phyloP scores from a whole-genome alignment of 2,113 vertebrate species.

The Eptatretus burgeri region DNA sequence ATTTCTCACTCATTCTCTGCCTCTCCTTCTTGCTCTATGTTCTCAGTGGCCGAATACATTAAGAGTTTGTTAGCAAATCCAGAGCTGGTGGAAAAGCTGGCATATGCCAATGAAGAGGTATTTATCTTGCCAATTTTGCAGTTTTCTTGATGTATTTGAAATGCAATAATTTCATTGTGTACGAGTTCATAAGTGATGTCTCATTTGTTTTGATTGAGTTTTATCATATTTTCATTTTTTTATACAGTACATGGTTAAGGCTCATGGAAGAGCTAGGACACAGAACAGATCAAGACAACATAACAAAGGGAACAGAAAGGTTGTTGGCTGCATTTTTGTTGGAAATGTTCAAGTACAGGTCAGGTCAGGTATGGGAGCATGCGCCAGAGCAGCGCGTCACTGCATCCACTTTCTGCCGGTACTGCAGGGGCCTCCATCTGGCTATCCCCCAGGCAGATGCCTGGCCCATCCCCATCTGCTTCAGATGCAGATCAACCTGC shows the following conservation, averaged over 20 bases:
- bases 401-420: no score
- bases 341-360: no score
- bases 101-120: constrained; percentile 28
- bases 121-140: not conserved
- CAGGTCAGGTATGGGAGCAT: no score
- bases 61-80: constrained; percentile 59
- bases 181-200: not conserved
- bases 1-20: not conserved
- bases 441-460: no score
- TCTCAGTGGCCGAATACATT: constrained; percentile 61
- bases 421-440: no score
- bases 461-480: no score
- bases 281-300: not conserved
- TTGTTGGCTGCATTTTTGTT: not conserved
- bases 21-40: not conserved
- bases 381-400: no score
- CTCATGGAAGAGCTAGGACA: no score
- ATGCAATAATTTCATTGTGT: not conserved
- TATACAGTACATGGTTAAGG: no score
- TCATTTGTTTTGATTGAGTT: not conserved
- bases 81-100: constrained; percentile 68
- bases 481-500: no score
- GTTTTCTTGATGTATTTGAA: constrained; percentile 3
- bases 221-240: not conserved
- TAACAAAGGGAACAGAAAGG: not conserved